A percentile compares a stretch with the other conserved stretches of the same genome.
phyloP scores from a whole-genome alignment of 1,140 invertebrate species.

The Drosophila bipectinata region DNA sequence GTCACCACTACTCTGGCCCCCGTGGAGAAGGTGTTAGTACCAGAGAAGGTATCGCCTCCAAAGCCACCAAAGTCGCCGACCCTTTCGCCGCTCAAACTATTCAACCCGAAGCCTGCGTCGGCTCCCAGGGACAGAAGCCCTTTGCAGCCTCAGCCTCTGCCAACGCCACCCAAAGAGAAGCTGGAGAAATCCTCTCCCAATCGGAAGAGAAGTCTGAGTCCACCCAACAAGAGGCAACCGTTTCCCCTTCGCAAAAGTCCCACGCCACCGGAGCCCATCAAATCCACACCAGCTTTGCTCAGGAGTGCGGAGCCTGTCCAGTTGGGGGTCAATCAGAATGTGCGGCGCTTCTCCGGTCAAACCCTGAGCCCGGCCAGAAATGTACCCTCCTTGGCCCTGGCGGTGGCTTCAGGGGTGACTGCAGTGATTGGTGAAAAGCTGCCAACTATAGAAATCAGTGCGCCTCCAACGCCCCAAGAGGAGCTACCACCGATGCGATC shows the following conservation, averaged over 20 bases:
- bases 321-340: slow-evolving; percentile 72
- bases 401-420: slow-evolving; percentile 64
- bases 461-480: slow-evolving; percentile 52
- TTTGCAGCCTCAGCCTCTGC: slow-evolving; percentile 50
- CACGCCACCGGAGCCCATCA: slow-evolving; percentile 70
- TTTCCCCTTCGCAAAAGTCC: slow-evolving; percentile 64
- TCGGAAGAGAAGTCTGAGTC: slow-evolving; percentile 53
- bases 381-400: slow-evolving; percentile 68
- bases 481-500: slow-evolving; percentile 6
- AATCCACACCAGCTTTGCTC: slow-evolving; percentile 64
- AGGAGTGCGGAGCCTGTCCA: slow-evolving; percentile 76
- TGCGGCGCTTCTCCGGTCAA: slow-evolving; percentile 66
- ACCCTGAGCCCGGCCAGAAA: slow-evolving; percentile 73
- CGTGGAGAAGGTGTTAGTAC: slow-evolving; percentile 17
- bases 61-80: slow-evolving; percentile 45
- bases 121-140: slow-evolving; percentile 46
- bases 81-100: slow-evolving; percentile 41
- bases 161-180: slow-evolving; percentile 35
- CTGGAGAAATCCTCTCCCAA: slow-evolving; percentile 23
- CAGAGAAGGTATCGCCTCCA: background rate
- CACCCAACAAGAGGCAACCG: slow-evolving; percentile 32
- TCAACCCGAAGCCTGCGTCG: slow-evolving; percentile 43
- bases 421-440: slow-evolving; percentile 52
- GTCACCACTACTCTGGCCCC: slow-evolving; percentile 55
- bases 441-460: slow-evolving; percentile 80